A percentile compares a stretch with the other conserved stretches of the same genome.
Conservation (phyloP, 2,888 invertebrate species). For the Stramonita haemastoma region DNA sequence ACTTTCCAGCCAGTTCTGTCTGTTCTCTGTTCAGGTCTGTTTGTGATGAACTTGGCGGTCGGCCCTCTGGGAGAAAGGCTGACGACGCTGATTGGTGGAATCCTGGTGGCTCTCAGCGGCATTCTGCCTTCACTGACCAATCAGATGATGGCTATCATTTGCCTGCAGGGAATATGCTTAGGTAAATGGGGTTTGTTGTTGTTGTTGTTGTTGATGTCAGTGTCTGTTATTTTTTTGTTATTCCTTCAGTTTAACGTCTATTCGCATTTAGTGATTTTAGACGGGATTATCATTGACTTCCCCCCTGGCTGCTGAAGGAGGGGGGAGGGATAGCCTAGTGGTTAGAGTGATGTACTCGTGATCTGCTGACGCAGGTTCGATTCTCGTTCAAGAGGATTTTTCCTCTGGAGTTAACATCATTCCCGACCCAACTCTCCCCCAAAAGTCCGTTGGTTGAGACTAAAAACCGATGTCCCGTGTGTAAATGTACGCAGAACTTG, state of each 20-base stretch:
- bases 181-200: neutral
- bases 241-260: neutral
- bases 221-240: neutral
- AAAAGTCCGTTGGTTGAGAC: too few species aligned
- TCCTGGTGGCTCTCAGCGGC: neutral
- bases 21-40: neutral
- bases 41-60: neutral
- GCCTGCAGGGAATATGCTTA: neutral
- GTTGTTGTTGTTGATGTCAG: neutral
- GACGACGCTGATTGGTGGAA: neutral
- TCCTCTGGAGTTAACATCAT: too few species aligned
- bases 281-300: neutral
- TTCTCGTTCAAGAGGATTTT: too few species aligned
- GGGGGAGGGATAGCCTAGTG: too few species aligned
- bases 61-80: neutral
- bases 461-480: too few species aligned
- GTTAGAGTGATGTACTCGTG: too few species aligned
- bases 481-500: too few species aligned
- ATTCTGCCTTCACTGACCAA: neutral
- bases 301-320: neutral
- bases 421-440: too few species aligned
- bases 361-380: too few species aligned
- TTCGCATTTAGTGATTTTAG: too few species aligned
- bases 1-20: neutral
- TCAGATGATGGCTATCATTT: neutral